These are phyloP conservation scores for Cheilosia impressa DNA, from an alignment of 2,888 invertebrate species.

Conservation along the genomic window DNA sequence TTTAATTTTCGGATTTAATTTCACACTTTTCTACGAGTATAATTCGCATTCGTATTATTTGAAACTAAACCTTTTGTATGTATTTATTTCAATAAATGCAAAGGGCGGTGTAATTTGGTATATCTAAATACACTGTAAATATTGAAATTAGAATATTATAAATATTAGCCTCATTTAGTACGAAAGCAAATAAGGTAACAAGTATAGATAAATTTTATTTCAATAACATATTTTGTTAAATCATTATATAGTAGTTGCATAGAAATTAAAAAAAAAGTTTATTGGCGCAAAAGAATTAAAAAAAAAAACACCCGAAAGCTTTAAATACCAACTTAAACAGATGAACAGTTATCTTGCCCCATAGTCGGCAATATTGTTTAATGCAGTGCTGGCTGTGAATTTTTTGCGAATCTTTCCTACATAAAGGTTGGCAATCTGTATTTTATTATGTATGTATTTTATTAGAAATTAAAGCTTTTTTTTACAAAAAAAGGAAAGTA, in stretches of 20 bases:
- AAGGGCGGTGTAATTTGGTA: too few species aligned
- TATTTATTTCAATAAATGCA: too few species aligned
- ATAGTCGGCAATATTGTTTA: neutral
- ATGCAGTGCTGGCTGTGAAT: neutral
- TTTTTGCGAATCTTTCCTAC: neutral
- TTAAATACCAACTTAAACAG: neutral
- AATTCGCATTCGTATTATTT: neutral
- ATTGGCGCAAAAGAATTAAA: neutral
- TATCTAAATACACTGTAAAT: conserved; percentile 9
- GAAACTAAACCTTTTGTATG: too few species aligned
- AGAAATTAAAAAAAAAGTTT: neutral
- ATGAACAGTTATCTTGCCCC: neutral
- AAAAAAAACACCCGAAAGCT: neutral
- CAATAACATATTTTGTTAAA: neutral
- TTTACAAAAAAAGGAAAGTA: too few species aligned
- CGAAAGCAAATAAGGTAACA: neutral
- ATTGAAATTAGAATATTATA: neutral
- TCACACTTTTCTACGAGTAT: neutral
- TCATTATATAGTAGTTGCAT: neutral
- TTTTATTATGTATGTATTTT: neutral
- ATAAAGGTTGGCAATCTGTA: neutral
- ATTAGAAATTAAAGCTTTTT: neutral
- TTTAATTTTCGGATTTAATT: neutral
- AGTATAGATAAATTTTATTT: neutral
- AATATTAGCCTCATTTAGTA: neutral